Base-by-base conservation (phyloP, 2,797 vertebrate genomes). In the Myiotriccus ornatus region DNA sequence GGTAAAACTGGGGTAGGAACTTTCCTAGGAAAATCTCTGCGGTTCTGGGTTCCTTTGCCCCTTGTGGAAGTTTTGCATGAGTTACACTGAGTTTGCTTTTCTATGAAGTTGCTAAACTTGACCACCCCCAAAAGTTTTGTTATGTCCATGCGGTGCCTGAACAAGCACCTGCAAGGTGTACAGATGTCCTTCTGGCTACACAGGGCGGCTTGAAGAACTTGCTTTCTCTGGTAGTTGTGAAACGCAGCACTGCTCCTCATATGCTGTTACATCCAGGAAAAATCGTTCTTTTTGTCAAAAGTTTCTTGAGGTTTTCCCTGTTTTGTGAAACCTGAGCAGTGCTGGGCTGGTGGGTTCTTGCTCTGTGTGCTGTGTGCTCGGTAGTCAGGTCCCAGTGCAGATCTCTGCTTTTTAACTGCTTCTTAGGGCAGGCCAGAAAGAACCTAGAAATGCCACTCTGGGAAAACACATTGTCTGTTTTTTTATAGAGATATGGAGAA, bases 61-160 rank as follows among this genome's bases (percentile, higher is more conserved):
- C 62, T 10, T 6, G 39, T 27, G 28, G 17, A 25, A 87, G 16
- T 53, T 71, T 37, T 63, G 12, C 10, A 65, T 8, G 30, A 50
- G 7, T 59, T 63, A 32, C 9, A 1, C 1, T 30, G 32, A 37
- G 4, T 83, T 87, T 75, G 7, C 22, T 73, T 90, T 93, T 43
- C 49, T 64, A 4, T 15, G 30, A 57, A 50, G 7, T 25, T 70
- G 7, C 9, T 71, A 24, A 57, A 22, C 35, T 67, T 79, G 46
- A 41, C 0, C 4, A 24, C 8, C 4, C 25, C 22, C 14, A 5
- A 14, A 71, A 84, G 8, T 46, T 82, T n/a, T 49, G 18, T 39
- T 16, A 2, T 2, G 3, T 52, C 37, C 1, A 0, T 3, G 0
- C 0, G 0, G 37, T 14, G 11, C 37, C 59, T 55, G 44, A 56